These are phyloP conservation scores for Clarias magur DNA, from an alignment of 2,113 vertebrate genomes.

Conservation along the genomic window DNA sequence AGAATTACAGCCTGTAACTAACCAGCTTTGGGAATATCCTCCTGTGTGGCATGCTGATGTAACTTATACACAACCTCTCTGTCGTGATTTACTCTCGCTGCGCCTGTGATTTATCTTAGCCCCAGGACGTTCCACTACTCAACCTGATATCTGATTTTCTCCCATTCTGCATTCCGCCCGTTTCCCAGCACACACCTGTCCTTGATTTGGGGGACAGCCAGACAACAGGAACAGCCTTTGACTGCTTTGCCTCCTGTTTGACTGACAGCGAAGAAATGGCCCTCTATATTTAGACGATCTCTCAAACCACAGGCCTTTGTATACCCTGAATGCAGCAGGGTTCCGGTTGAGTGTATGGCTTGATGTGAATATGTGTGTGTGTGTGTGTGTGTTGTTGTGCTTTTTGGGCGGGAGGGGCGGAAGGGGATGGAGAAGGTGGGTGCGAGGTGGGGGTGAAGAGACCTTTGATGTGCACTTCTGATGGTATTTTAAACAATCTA, in stretches of 20 bases:
- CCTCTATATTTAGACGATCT: constrained; percentile 69
- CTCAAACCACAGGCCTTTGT: constrained; percentile 63
- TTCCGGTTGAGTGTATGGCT: constrained; percentile 56
- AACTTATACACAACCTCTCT: constrained; percentile 25
- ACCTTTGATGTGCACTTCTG: constrained; percentile 65
- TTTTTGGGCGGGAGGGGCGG: constrained; percentile 46
- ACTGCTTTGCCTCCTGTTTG: constrained; percentile 56
- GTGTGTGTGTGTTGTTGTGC: constrained; percentile 48
- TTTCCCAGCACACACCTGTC: constrained; percentile 33
- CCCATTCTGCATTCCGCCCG: background rate
- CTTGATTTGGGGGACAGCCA: constrained; percentile 26
- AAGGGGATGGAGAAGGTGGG: constrained; percentile 56
- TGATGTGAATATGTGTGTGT: constrained; percentile 58
- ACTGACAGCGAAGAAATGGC: constrained; percentile 68
- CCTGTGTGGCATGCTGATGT: constrained; percentile 45
- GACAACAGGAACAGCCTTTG: constrained; percentile 7
- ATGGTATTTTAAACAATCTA: constrained; percentile 63
- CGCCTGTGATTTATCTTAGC: constrained; percentile 12
- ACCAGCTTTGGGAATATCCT: constrained; percentile 42
- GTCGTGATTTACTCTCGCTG: constrained; percentile 47
- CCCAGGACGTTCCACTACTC: background rate
- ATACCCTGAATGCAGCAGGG: constrained; percentile 54
- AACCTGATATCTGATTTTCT: constrained; percentile 12
- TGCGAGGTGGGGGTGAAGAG: constrained; percentile 53
- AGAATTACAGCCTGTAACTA: constrained; percentile 58